phyloP scores from a whole-genome alignment of 23 tunicate genomes.

The Styela plicata region DNA sequence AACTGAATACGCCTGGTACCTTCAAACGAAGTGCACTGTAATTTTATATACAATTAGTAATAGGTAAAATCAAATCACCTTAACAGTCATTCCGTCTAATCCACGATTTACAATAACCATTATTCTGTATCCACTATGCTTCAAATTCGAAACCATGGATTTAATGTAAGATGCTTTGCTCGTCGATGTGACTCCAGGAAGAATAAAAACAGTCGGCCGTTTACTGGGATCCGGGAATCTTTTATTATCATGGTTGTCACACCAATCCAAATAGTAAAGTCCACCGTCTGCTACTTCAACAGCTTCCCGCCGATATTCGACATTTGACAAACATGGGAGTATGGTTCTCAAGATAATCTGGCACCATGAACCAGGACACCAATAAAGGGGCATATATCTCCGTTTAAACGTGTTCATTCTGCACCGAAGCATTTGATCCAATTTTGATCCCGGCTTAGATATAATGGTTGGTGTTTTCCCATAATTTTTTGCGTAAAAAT shows the following conservation, averaged over 20 bases:
- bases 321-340: not conserved
- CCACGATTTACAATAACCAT: constrained; percentile 15
- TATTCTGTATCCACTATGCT: constrained; percentile 2
- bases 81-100: not conserved
- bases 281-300: constrained; percentile 5
- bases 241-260: constrained; percentile 5
- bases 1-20: not conserved
- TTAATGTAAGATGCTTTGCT: constrained; percentile 1
- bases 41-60: not conserved
- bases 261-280: constrained; percentile 7
- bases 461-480: constrained; percentile 16
- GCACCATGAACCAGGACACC: constrained; percentile 17
- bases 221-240: not conserved
- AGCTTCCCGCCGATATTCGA: constrained; percentile 1
- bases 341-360: constrained; percentile 19
- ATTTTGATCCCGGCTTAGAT: constrained; percentile 5
- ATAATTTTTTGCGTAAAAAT: no score
- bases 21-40: not conserved
- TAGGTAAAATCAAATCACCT: not conserved
- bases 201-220: constrained; percentile 21
- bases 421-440: not conserved
- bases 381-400: constrained; percentile 16
- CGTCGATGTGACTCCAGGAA: constrained; percentile 24
- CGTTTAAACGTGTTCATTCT: not conserved
- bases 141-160: not conserved